These are phyloP conservation scores for Lophochroa leadbeateri DNA, from an alignment of 2,113 vertebrate genomes.

Conservation along the genomic window DNA sequence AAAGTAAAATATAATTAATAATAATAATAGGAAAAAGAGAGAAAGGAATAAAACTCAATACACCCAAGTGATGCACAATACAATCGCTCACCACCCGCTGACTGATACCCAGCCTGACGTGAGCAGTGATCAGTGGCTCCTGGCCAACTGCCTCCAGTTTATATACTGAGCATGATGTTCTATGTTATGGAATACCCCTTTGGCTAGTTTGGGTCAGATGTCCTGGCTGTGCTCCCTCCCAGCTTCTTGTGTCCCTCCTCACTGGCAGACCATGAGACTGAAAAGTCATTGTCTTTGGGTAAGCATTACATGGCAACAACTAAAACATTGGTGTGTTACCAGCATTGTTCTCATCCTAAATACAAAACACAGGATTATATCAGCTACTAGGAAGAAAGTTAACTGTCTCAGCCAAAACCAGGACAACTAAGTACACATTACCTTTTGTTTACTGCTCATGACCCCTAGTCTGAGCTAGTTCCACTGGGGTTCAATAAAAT, in stretches of 20 bases:
- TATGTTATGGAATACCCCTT: neutral
- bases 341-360: neutral
- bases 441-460: neutral
- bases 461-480: neutral
- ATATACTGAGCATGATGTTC: neutral
- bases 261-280: neutral
- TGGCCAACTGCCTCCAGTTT: neutral
- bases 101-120: neutral
- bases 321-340: neutral
- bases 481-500: neutral
- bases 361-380: neutral
- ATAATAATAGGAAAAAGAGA: neutral
- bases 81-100: neutral
- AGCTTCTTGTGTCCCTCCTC: neutral
- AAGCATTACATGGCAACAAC: neutral
- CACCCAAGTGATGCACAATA: neutral
- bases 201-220: neutral
- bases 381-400: neutral
- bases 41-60: neutral
- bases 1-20: neutral
- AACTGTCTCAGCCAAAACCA: neutral
- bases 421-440: neutral
- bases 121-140: neutral
- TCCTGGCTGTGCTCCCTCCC: neutral
- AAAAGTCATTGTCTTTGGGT: neutral